phyloP scores from a whole-genome alignment of 2,888 invertebrate species.

The Neoitamus cyanurus region DNA sequence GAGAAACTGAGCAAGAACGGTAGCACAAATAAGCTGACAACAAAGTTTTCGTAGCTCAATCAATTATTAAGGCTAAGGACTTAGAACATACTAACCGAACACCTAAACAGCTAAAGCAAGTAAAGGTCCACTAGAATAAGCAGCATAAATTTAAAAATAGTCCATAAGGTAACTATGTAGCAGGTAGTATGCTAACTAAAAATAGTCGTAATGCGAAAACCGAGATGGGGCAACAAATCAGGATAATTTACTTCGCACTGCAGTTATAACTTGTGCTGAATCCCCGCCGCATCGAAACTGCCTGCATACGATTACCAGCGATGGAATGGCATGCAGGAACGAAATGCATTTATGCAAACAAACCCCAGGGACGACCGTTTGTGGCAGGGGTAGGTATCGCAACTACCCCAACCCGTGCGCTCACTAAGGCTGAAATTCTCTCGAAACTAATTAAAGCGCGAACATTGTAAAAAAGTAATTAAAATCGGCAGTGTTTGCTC shows the following conservation, averaged over 20 bases:
- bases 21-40: too few relatives aligned
- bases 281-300: not conserved
- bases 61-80: too few relatives aligned
- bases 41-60: too few relatives aligned
- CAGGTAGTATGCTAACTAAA: not conserved
- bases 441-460: not conserved
- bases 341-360: not conserved
- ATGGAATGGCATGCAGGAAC: not conserved
- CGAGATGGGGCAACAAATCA: not conserved
- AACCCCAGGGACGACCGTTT: not conserved
- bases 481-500: not conserved
- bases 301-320: not conserved
- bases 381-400: not conserved
- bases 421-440: not conserved
- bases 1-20: too few relatives aligned
- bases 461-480: slow-evolving; percentile 5
- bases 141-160: not conserved
- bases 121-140: not conserved
- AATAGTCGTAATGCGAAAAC: not conserved
- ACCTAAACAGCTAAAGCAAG: not conserved
- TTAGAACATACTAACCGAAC: not conserved
- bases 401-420: not conserved
- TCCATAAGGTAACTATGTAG: not conserved
- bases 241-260: not conserved
- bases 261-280: not conserved